Percentiles rank a stretch among this genome's conserved stretches.
Conservation (phyloP, 1,140 invertebrate genomes). For the Marisa cornuarietis region DNA sequence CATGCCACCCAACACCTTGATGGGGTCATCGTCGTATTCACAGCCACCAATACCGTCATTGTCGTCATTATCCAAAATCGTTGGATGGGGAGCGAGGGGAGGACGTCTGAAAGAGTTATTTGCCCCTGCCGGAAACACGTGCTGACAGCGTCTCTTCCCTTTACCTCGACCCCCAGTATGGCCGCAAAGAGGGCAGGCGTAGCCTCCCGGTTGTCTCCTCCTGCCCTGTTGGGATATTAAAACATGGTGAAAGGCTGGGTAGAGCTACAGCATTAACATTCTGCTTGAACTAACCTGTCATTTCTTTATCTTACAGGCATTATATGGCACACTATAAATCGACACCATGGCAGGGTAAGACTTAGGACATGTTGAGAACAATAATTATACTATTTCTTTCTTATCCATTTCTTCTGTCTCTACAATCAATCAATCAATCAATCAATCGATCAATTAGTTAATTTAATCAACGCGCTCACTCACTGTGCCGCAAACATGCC, state of each 20-base stretch:
- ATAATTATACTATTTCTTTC: too few species aligned
- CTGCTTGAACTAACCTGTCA: too few species aligned
- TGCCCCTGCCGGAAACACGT: not conserved
- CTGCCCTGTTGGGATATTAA: not conserved
- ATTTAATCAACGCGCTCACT: too few species aligned
- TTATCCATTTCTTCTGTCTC: too few species aligned
- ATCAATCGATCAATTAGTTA: too few species aligned
- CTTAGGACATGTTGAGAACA: too few species aligned
- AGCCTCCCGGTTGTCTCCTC: too few species aligned
- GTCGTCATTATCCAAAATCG: not conserved
- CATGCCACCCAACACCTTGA: not conserved
- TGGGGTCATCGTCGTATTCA: not conserved
- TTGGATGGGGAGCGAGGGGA: not conserved
- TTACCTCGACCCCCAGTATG: not conserved
- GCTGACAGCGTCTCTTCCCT: not conserved
- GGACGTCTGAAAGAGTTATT: not conserved
- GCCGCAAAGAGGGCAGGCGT: conserved; percentile 2
- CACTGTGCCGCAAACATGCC: too few species aligned
- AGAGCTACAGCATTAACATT: not conserved
- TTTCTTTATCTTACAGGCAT: too few species aligned
- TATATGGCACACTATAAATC: too few species aligned
- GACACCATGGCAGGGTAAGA: too few species aligned
- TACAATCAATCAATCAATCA: too few species aligned
- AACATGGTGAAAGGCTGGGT: not conserved
- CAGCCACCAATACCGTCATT: not conserved